A percentile compares a stretch with the other conserved stretches of the same genome.
phyloP scores from a whole-genome alignment of 2,888 invertebrate species.

The Phasia obesa region DNA sequence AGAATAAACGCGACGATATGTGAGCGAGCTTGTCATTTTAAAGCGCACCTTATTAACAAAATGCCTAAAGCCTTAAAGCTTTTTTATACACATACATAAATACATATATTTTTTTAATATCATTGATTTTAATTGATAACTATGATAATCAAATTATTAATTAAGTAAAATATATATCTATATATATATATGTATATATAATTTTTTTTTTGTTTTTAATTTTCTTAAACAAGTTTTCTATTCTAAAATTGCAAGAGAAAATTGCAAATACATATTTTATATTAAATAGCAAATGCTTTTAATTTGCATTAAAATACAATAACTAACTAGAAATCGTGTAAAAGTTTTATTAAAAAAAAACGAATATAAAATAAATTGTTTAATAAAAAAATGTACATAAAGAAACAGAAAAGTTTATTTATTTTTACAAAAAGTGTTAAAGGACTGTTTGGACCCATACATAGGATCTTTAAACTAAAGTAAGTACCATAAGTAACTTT shows the following conservation, averaged over 20 bases:
- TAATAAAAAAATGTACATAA: slow-evolving; percentile 6
- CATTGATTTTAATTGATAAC: slow-evolving; percentile 4
- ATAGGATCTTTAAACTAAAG: too few relatives aligned
- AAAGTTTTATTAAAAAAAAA: slow-evolving; percentile 9
- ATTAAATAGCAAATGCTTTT: slow-evolving; percentile 56
- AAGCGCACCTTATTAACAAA: slow-evolving; percentile 5
- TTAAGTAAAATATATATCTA: slow-evolving; percentile 11
- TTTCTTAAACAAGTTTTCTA: slow-evolving; percentile 23
- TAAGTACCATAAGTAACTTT: too few relatives aligned
- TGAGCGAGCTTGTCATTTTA: too few relatives aligned
- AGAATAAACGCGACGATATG: too few relatives aligned
- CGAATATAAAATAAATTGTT: slow-evolving; percentile 10
- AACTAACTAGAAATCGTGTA: slow-evolving; percentile 5
- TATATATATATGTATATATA: too few relatives aligned
- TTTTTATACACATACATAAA: slow-evolving; percentile 2
- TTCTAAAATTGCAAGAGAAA: background rate
- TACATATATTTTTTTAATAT: slow-evolving; percentile 11
- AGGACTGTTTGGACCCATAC: too few relatives aligned
- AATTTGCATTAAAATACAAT: slow-evolving; percentile 44
- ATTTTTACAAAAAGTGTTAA: background rate
- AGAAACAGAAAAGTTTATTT: too few relatives aligned
- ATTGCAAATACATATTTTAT: too few relatives aligned
- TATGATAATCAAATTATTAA: slow-evolving; percentile 55
- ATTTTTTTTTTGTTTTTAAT: slow-evolving; percentile 13
- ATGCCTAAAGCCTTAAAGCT: slow-evolving; percentile 38